A percentile compares a stretch with the other conserved stretches of the same genome.
phyloP scores from a whole-genome alignment of 2,113 vertebrate genomes.

The Ictidomys tridecemlineatus region DNA sequence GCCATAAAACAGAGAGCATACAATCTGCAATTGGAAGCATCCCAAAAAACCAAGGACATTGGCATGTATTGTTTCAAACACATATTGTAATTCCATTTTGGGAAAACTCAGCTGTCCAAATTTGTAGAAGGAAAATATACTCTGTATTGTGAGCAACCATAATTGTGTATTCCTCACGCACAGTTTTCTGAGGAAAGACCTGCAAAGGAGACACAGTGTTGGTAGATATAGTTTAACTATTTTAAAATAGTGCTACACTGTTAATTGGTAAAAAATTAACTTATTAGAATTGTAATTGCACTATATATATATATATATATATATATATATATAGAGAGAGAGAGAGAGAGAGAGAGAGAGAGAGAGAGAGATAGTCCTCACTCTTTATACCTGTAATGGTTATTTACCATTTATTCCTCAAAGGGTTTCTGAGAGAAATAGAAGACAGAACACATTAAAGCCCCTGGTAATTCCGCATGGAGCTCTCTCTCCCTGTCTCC shows the following conservation, averaged over 20 bases:
- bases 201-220: not conserved
- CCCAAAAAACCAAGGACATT: not conserved
- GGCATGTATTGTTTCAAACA: not conserved
- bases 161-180: not conserved
- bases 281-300: not conserved
- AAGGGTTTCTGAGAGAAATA: not conserved
- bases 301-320: not conserved
- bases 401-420: not conserved
- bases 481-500: not conserved
- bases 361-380: not conserved
- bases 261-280: slow-evolving; percentile 1
- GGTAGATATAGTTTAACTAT: not conserved
- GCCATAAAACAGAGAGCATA: not conserved
- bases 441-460: not conserved
- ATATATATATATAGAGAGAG: no score
- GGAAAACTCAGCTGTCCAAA: not conserved
- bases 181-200: not conserved
- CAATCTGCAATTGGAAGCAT: not conserved
- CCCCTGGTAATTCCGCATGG: not conserved
- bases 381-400: not conserved
- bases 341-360: no score
- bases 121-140: not conserved
- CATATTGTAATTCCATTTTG: not conserved
- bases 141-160: not conserved
- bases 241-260: not conserved